A percentile compares a stretch with the other conserved stretches of the same genome.
Evolutionary conservation across 2,113 vertebrate species (phyloP).

Genomic region (Bos javanicus): DNA sequence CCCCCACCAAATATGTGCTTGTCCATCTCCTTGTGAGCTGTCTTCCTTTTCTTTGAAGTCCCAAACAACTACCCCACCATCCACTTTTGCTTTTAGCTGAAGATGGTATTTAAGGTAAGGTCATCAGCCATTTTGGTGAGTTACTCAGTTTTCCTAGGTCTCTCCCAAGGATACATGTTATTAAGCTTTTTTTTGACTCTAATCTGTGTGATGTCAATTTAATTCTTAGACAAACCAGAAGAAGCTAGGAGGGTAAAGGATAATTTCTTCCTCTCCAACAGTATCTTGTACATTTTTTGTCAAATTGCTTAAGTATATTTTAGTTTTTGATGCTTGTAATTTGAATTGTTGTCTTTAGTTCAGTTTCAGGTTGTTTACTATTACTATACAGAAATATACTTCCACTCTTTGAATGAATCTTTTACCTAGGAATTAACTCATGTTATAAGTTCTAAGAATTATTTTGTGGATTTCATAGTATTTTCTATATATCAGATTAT

Average conservation of each 20-base stretch:
- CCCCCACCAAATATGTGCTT: background rate
- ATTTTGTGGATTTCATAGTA: background rate
- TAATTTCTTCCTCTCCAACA: background rate
- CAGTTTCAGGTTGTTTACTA: background rate
- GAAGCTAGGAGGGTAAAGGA: background rate
- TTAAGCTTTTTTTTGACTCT: background rate
- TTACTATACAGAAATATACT: background rate
- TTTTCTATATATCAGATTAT: background rate
- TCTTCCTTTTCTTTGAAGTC: background rate
- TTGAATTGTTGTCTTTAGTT: background rate
- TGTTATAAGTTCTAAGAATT: background rate
- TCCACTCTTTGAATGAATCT: background rate
- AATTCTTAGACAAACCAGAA: background rate
- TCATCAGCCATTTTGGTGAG: background rate
- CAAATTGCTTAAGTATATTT: background rate
- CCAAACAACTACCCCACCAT: background rate
- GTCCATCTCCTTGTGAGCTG: background rate
- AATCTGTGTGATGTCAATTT: background rate
- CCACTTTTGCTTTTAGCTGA: background rate
- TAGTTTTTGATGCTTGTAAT: background rate
- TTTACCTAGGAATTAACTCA: background rate
- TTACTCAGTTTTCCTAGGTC: background rate
- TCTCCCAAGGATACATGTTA: background rate
- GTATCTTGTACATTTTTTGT: background rate
- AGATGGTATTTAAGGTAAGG: background rate